phyloP scores from a whole-genome alignment of 2,888 invertebrate genomes.

The Congeria kusceri region DNA sequence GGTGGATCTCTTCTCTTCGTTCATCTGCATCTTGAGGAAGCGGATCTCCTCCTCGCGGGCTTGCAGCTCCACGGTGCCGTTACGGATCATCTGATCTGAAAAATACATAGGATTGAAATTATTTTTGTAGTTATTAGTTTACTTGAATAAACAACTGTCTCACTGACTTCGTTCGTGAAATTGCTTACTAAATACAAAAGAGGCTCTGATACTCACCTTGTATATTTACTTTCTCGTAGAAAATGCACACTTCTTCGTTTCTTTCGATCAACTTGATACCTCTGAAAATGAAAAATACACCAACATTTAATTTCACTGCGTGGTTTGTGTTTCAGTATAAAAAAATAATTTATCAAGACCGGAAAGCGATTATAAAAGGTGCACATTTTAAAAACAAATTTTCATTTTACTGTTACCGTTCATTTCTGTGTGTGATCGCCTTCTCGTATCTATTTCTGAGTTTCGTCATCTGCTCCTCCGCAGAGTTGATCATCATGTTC shows the following conservation, averaged over 20 bases:
- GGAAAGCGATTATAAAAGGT: too few species aligned
- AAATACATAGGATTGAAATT: background rate
- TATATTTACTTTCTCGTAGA: constrained; percentile 85
- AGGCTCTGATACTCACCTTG: constrained; percentile 77
- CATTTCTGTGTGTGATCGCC: constrained; percentile 84
- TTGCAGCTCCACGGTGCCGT: constrained; percentile 84
- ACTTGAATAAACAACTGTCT: too few species aligned
- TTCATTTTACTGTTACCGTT: constrained; percentile 77
- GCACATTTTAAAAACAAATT: too few species aligned
- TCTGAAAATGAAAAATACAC: constrained; percentile 68
- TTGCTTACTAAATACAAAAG: too few species aligned
- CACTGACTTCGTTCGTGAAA: too few species aligned
- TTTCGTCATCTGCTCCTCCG: constrained; percentile 84
- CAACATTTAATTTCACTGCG: constrained; percentile 84
- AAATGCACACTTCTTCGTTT: constrained; percentile 85
- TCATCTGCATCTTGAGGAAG: constrained; percentile 82
- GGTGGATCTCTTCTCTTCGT: constrained; percentile 82
- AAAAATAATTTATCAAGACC: too few species aligned
- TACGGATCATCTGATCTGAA: constrained; percentile 84
- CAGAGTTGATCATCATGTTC: constrained; percentile 85
- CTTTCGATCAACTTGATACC: constrained; percentile 85
- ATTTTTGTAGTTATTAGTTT: too few species aligned
- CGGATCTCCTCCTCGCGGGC: constrained; percentile 84
- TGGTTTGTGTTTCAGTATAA: too few species aligned
- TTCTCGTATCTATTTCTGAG: constrained; percentile 84